Base-by-base conservation (phyloP, 30 jellyfish, hydroid and myxozoan species). In the Hydra vulgaris region DNA sequence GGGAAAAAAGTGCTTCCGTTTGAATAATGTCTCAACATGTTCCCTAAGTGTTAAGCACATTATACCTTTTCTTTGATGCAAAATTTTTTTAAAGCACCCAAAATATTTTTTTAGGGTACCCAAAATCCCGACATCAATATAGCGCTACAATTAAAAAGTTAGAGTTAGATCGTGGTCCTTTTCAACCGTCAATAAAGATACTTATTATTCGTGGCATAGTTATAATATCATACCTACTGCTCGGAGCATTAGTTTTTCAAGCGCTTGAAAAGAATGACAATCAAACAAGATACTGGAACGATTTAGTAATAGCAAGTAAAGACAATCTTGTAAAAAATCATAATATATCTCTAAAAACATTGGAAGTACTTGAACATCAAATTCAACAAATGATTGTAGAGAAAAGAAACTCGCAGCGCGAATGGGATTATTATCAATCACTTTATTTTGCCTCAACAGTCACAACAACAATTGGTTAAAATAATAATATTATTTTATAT, bases 201-300 rank as follows among this genome's bases (percentile, higher is more conserved):
- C 73, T 90, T 72, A 61, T 83, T 18, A 72, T 85, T 27, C 83
- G 97, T n/a, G 97, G 91, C 12, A 8, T 86, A 54, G 88, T 84
- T 70, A 79, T 90, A n/a, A 77, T 90, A 22, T 70, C 83, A 22
- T 90, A 90, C 84, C 76, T 90, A 87, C 76, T 90, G 68, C 83
- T 90, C 22, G 97, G 97, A 15, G 97, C 97, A 21, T 82, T 90
- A 17, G 95, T 90, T 66, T 90, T 90, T 86, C 85, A 94, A 67
- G 95, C 94, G 15, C 79, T 90, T 5, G 97, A 90, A 68, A 76
- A 81, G 81, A 74, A 74, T 25, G 89, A 81, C 23, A 53, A 79
- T 23, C 90, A 90, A 70, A 85, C 53, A 80, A 77, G 91, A 21
- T 4, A 71, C 27, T 82, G 94, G 94, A 67, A 76, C 17, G 53